Conservation (phyloP, 2,113 vertebrate species). For the Empidonax traillii region DNA sequence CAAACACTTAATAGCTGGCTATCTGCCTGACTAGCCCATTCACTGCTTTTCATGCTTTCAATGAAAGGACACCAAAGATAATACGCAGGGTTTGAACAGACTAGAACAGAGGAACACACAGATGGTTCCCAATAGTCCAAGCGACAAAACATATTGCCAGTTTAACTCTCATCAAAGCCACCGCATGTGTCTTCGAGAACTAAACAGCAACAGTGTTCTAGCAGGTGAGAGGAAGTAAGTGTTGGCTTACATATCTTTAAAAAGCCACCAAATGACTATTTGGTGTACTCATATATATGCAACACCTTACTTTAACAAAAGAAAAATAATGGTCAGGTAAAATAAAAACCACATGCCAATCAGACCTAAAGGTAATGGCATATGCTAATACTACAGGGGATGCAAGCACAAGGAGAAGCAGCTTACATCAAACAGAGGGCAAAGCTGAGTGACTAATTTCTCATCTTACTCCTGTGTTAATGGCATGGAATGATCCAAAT, state of each 20-base stretch:
- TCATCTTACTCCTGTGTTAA: background rate
- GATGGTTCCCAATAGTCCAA: background rate
- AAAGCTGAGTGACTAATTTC: background rate
- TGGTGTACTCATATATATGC: background rate
- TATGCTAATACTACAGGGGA: background rate
- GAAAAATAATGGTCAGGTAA: background rate
- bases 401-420: background rate
- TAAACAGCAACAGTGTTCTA: background rate
- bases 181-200: rapidly evolving
- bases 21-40: background rate
- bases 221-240: background rate
- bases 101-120: background rate
- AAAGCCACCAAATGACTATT: background rate
- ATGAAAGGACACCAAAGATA: background rate
- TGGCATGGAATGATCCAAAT: background rate
- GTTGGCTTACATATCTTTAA: background rate
- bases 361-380: background rate
- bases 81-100: background rate
- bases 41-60: background rate
- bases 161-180: background rate
- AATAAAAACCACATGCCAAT: background rate
- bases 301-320: background rate
- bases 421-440: background rate
- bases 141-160: background rate
- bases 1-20: background rate